A percentile compares a stretch with the other conserved stretches of the same genome.
These are phyloP conservation scores for Taeniopygia guttata DNA, from an alignment of 2,797 vertebrate species.

Conservation along the genomic window DNA sequence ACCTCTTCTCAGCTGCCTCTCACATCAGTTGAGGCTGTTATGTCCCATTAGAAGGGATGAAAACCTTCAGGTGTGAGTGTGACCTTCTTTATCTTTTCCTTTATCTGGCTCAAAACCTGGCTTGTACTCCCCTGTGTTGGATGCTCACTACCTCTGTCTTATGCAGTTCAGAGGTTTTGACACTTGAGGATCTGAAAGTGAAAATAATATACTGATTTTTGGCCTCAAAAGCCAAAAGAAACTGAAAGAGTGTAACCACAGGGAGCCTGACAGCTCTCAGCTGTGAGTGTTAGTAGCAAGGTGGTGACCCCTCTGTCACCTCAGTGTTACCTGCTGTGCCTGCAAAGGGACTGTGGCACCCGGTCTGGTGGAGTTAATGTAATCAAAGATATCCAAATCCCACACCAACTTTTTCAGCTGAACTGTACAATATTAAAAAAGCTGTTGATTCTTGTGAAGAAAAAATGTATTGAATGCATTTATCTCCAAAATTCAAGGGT, in stretches of 20 bases:
- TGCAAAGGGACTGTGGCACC: accelerated
- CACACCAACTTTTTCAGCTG: not conserved
- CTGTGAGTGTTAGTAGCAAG: not conserved
- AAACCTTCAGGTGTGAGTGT: not conserved
- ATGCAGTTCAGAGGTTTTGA: not conserved
- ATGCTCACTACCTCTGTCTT: not conserved
- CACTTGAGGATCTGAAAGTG: not conserved
- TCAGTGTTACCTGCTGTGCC: not conserved
- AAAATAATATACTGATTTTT: not conserved
- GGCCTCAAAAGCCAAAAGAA: not conserved
- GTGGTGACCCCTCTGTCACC: not conserved
- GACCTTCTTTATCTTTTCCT: not conserved
- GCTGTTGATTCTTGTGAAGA: not conserved
- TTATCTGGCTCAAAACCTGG: not conserved
- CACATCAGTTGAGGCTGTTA: accelerated
- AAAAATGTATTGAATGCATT: not conserved
- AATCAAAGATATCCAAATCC: not conserved
- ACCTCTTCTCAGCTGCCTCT: not conserved
- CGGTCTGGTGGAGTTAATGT: not conserved
- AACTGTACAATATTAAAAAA: accelerated
- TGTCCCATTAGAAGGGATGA: not conserved
- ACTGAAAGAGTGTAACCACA: slow-evolving; percentile 8
- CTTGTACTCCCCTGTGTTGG: not conserved
- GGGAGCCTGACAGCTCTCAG: not conserved
- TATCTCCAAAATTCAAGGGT: not conserved